Evolutionary conservation across 2,797 vertebrate species (phyloP).

Genomic region (Diceros bicornis): DNA sequence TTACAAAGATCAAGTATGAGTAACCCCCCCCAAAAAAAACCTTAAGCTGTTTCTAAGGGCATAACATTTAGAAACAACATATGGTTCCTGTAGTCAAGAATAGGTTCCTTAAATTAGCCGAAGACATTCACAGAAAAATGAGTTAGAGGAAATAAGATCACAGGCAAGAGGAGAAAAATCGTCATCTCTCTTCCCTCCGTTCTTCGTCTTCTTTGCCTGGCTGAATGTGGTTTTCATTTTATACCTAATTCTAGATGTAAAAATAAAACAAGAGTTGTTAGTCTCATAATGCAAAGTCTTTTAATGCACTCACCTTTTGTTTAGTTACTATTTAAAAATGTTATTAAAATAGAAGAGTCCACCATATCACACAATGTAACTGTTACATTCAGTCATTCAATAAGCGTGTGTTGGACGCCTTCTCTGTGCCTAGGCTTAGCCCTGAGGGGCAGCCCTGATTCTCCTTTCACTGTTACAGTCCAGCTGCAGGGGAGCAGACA

Average conservation of each 20-base stretch:
- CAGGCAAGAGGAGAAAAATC: neutral
- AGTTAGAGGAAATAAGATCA: slow-evolving; percentile 70
- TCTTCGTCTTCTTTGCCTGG: slow-evolving; percentile 50
- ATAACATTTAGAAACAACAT: slow-evolving; percentile 83
- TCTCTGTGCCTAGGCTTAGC: neutral
- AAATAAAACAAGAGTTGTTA: slow-evolving; percentile 42
- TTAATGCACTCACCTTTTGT: slow-evolving; percentile 4
- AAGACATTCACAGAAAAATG: slow-evolving; percentile 70
- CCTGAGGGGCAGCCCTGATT: neutral
- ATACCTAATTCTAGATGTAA: slow-evolving; percentile 45
- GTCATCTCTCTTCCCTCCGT: slow-evolving; percentile 34
- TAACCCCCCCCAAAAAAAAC: slow-evolving; percentile 21
- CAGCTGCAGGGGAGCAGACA: neutral
- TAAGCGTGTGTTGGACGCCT: neutral
- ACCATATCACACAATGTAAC: neutral
- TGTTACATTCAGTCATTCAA: slow-evolving; percentile 2
- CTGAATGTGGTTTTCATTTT: slow-evolving; percentile 67
- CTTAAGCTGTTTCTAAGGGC: slow-evolving; percentile 75
- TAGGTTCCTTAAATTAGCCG: slow-evolving; percentile 77
- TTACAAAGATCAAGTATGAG: slow-evolving; percentile 73
- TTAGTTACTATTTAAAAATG: slow-evolving; percentile 48
- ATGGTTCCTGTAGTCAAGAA: slow-evolving; percentile 78
- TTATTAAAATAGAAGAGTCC: neutral
- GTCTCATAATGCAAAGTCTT: neutral
- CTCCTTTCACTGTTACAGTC: neutral